Evolutionary conservation across 2,797 vertebrate species (phyloP).

Genomic region (Urophycis tenuis): DNA sequence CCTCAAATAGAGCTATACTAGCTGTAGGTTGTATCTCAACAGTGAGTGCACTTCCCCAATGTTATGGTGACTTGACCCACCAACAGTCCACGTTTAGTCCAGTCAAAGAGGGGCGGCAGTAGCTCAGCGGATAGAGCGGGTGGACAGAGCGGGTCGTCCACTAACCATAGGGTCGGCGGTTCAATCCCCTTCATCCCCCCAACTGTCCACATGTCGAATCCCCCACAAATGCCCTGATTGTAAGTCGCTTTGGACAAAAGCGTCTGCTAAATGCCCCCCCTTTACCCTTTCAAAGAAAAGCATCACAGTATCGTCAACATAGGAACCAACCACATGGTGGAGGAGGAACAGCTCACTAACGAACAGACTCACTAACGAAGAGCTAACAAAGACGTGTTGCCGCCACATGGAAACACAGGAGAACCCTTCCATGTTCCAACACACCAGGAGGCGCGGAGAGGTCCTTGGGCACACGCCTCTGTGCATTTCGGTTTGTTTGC

Average conservation of each 20-base stretch:
- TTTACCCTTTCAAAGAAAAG: too few species aligned
- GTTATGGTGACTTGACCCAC: neutral
- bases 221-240: too few species aligned
- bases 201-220: too few species aligned
- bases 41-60: neutral
- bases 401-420: neutral
- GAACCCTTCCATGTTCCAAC: neutral
- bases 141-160: too few species aligned
- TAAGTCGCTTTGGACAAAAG: too few species aligned
- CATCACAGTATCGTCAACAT: neutral
- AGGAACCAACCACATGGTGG: neutral
- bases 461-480: slow-evolving; percentile 15
- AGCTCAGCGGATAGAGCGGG: too few species aligned
- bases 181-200: too few species aligned
- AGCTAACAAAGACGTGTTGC: too few species aligned
- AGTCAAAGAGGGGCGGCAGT: too few species aligned
- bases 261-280: too few species aligned
- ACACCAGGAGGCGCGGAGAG: neutral
- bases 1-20: neutral
- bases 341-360: neutral
- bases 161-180: too few species aligned
- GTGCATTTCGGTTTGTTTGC: slow-evolving; percentile 28
- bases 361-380: too few species aligned
- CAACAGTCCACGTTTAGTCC: neutral
- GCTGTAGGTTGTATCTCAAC: neutral